Conservation (phyloP, 1,140 invertebrate species). For the Heliconius himera region DNA sequence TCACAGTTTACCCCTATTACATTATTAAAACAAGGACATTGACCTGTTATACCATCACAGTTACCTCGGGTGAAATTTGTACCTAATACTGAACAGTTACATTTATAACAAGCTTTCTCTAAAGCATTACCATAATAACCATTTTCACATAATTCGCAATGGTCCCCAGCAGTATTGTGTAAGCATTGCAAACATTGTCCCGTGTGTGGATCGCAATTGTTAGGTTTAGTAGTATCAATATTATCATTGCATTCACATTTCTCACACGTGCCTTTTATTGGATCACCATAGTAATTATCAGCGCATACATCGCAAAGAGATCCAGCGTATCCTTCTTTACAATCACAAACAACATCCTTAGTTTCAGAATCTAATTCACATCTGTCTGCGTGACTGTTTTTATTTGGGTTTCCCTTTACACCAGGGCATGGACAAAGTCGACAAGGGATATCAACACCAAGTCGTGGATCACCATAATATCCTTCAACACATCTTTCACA, state of each 20-base stretch:
- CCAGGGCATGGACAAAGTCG: constrained; percentile 97
- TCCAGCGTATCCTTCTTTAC: constrained; percentile 94
- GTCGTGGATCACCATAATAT: constrained; percentile 96
- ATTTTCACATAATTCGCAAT: constrained; percentile 95
- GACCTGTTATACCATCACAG: constrained; percentile 93
- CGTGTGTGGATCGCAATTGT: constrained; percentile 94
- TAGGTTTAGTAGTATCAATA: constrained; percentile 91
- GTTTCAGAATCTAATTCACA: constrained; percentile 92
- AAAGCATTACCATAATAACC: constrained; percentile 95
- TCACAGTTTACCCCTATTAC: constrained; percentile 93
- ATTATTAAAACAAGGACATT: constrained; percentile 95
- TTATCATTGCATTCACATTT: constrained; percentile 97
- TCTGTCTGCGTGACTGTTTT: constrained; percentile 88
- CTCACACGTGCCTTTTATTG: constrained; percentile 92
- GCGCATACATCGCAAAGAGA: constrained; percentile 95
- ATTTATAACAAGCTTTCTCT: constrained; percentile 90
- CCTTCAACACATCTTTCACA: constrained; percentile 96
- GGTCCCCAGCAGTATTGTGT: constrained; percentile 95
- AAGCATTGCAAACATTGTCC: constrained; percentile 97
- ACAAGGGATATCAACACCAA: constrained; percentile 95
- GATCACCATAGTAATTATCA: constrained; percentile 97
- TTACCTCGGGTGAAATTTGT: constrained; percentile 89
- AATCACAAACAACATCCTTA: constrained; percentile 97
- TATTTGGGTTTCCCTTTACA: constrained; percentile 65
- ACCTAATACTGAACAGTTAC: constrained; percentile 95